A percentile compares a stretch with the other conserved stretches of the same genome.
These are phyloP conservation scores for Panulirus ornatus DNA, from an alignment of 1,140 invertebrate species.

Conservation along the genomic window DNA sequence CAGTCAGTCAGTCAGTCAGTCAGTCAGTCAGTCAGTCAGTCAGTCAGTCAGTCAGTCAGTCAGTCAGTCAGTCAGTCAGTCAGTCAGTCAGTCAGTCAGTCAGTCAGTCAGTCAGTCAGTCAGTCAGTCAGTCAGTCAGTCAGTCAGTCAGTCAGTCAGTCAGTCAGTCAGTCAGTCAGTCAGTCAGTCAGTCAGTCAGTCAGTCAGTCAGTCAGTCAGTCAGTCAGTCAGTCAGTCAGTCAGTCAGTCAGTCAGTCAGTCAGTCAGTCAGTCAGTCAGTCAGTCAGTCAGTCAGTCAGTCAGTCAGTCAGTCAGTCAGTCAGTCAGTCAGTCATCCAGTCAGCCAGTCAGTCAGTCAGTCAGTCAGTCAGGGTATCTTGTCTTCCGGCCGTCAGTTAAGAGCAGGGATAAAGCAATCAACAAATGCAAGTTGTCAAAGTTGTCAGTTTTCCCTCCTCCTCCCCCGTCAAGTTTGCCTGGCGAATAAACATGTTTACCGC, in stretches of 20 bases:
- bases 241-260: background rate
- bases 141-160: conserved; percentile 35
- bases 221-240: conserved; percentile 26
- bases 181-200: conserved; percentile 12
- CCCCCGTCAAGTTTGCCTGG: too few relatives aligned
- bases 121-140: conserved; percentile 10
- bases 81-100: conserved; percentile 7
- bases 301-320: conserved; percentile 29
- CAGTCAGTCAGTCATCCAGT: conserved; percentile 25
- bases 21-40: conserved; percentile 27
- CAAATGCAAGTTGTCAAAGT: background rate
- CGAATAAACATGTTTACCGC: background rate
- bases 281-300: conserved; percentile 40
- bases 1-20: conserved; percentile 1
- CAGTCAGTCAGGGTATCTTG: conserved; percentile 25
- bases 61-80: conserved; percentile 12
- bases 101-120: conserved; percentile 15
- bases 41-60: conserved; percentile 10
- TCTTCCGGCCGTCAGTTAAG: conserved; percentile 2
- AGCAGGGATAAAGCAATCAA: background rate
- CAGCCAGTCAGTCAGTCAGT: conserved; percentile 36
- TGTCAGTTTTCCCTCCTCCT: background rate
- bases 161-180: conserved; percentile 28
- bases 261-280: conserved; percentile 21
- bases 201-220: conserved; percentile 16